phyloP scores from a whole-genome alignment of 2,888 invertebrate genomes.

The Aradus depressus region DNA sequence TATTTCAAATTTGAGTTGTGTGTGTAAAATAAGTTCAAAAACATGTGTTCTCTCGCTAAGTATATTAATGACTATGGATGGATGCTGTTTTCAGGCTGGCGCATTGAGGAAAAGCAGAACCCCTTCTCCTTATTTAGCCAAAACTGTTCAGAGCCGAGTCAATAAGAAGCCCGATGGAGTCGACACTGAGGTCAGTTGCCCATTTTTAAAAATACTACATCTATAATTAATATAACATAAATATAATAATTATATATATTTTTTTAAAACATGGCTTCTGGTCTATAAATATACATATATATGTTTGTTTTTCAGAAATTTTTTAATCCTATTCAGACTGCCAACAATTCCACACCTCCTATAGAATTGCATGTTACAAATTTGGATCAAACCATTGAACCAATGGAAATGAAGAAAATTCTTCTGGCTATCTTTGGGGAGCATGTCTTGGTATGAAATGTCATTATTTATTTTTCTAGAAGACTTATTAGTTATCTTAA shows the following conservation, averaged over 20 bases:
- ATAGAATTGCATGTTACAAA: slow-evolving; percentile 55
- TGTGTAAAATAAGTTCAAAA: too few species aligned
- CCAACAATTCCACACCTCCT: slow-evolving; percentile 27
- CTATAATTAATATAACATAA: too few species aligned
- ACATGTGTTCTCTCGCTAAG: too few species aligned
- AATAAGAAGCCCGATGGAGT: slow-evolving; percentile 3
- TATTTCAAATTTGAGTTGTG: too few species aligned
- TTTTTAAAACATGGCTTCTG: neutral
- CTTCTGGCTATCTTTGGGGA: slow-evolving; percentile 52
- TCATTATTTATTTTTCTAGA: too few species aligned
- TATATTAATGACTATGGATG: too few species aligned
- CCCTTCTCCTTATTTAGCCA: slow-evolving; percentile 24
- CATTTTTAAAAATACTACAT: neutral
- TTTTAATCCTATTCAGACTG: slow-evolving; percentile 19
- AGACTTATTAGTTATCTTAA: too few species aligned
- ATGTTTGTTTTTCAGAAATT: slow-evolving; percentile 14
- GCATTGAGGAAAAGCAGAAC: slow-evolving; percentile 20
- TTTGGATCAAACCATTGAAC: slow-evolving; percentile 56
- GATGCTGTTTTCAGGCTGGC: slow-evolving; percentile 8
- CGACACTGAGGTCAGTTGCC: slow-evolving; percentile 8
- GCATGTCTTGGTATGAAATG: slow-evolving; percentile 29
- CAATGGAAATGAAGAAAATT: slow-evolving; percentile 52
- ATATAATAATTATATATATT: neutral
- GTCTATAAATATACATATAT: neutral
- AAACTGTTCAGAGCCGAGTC: slow-evolving; percentile 2